Evolutionary conservation across 2,888 invertebrate species (phyloP).

Genomic region (Lobophora halterata): DNA sequence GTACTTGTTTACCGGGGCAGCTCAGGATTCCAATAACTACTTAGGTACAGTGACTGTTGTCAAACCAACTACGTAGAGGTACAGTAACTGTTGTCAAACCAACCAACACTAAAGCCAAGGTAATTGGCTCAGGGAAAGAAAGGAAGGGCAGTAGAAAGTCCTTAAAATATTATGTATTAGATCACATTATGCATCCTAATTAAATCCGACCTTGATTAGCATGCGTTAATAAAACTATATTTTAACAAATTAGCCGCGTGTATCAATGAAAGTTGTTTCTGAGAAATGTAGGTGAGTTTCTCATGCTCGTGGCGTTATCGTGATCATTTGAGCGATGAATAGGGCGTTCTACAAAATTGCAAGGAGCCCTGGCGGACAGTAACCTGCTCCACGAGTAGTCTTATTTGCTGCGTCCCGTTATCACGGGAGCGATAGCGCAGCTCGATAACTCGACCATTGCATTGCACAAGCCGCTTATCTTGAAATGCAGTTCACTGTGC

Average conservation of each 20-base stretch:
- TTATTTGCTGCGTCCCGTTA: slow-evolving; percentile 62
- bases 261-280: slow-evolving; percentile 39
- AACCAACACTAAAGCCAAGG: too few relatives aligned
- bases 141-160: too few relatives aligned
- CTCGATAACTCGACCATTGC: slow-evolving; percentile 58
- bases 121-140: too few relatives aligned
- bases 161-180: too few relatives aligned
- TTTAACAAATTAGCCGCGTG: slow-evolving; percentile 40
- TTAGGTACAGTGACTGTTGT: too few relatives aligned
- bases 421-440: slow-evolving; percentile 59
- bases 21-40: too few relatives aligned
- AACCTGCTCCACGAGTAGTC: slow-evolving; percentile 52
- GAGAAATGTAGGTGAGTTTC: slow-evolving; percentile 32
- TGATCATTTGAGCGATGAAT: slow-evolving; percentile 48
- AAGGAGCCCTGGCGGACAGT: slow-evolving; percentile 40
- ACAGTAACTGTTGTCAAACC: too few relatives aligned
- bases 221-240: slow-evolving; percentile 15
- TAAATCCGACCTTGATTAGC: too few relatives aligned
- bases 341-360: slow-evolving; percentile 49
- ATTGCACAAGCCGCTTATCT: slow-evolving; percentile 64
- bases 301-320: slow-evolving; percentile 25
- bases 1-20: too few relatives aligned
- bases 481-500: slow-evolving; percentile 61
- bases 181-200: too few relatives aligned
- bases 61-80: too few relatives aligned